phyloP scores from a whole-genome alignment of 2,113 vertebrate genomes.

The Vimba vimba region DNA sequence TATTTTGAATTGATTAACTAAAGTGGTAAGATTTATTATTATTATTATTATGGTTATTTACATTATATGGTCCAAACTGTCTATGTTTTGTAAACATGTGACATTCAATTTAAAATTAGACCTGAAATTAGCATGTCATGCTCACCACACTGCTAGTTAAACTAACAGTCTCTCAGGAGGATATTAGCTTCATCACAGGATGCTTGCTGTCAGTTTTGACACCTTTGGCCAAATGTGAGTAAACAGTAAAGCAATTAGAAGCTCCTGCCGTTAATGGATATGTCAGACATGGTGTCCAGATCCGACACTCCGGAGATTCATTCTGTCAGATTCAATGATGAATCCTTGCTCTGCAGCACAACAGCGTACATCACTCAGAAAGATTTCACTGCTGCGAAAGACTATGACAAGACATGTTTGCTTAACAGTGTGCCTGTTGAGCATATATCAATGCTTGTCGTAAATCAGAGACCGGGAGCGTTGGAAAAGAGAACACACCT shows the following conservation, averaged over 20 bases:
- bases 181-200: conserved; percentile 41
- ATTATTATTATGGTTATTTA: neutral
- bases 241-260: conserved; percentile 22
- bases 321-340: conserved; percentile 7
- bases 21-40: neutral
- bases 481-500: neutral
- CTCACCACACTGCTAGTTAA: neutral
- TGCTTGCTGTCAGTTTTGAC: conserved; percentile 15
- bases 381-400: conserved; percentile 11
- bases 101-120: neutral
- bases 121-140: neutral
- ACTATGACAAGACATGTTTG: conserved; percentile 28
- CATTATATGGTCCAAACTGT: neutral
- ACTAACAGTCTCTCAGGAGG: conserved; percentile 25
- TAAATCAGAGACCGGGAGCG: conserved; percentile 35
- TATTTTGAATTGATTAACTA: neutral
- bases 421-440: conserved; percentile 41
- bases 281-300: neutral
- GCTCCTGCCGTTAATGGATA: neutral
- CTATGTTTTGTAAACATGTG: neutral
- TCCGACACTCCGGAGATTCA: neutral
- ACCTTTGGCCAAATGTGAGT: conserved; percentile 21
- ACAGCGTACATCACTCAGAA: neutral
- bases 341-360: neutral
- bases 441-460: conserved; percentile 20